Conservation (phyloP, 2,113 vertebrate species). For the Trachemys scripta region DNA sequence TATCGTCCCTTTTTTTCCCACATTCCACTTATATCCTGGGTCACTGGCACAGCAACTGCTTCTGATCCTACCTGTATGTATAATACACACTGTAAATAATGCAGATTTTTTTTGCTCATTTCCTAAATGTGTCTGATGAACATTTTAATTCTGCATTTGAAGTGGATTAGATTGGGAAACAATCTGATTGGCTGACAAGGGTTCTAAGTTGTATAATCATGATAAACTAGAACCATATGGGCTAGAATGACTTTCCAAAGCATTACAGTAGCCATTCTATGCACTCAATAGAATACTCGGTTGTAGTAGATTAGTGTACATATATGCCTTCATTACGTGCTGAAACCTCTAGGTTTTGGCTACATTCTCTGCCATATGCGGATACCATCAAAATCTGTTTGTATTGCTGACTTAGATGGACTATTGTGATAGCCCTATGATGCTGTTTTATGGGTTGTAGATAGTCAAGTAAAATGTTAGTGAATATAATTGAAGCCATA, state of each 20-base stretch:
- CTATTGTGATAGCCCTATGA: not conserved
- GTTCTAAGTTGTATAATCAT: not conserved
- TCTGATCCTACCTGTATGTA: not conserved
- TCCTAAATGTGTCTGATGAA: not conserved
- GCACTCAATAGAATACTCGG: not conserved
- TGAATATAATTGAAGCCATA: not conserved
- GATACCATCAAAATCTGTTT: not conserved
- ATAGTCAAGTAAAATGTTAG: not conserved
- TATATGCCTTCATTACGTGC: not conserved
- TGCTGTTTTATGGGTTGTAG: not conserved
- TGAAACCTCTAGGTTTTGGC: not conserved
- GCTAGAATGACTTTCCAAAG: not conserved
- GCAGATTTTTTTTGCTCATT: not conserved
- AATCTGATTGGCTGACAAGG: not conserved
- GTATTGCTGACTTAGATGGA: not conserved
- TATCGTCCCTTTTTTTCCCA: not conserved
- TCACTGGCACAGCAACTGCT: not conserved
- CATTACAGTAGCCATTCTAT: not conserved
- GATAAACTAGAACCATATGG: not conserved
- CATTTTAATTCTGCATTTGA: not conserved
- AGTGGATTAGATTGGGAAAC: not conserved
- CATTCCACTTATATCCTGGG: not conserved
- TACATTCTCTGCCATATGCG: fast-evolving
- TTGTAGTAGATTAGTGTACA: not conserved
- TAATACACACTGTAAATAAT: not conserved